Evolutionary conservation across 2,113 vertebrate genomes (phyloP).

Genomic region (Cryptoleucopteryx plumbea): DNA sequence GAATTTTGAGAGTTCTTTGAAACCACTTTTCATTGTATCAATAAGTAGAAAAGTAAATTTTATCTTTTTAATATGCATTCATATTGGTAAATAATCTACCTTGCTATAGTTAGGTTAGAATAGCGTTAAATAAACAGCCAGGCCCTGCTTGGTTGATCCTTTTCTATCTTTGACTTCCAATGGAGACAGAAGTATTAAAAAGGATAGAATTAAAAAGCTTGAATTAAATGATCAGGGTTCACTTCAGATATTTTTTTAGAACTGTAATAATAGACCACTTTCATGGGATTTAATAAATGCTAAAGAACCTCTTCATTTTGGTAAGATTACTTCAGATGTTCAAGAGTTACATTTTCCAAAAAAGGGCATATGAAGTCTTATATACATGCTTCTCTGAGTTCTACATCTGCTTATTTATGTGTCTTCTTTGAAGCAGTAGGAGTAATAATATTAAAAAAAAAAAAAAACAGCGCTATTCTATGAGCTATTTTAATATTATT

Average conservation of each 20-base stretch:
- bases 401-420: neutral
- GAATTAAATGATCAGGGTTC: neutral
- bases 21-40: neutral
- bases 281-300: neutral
- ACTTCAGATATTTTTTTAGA: neutral
- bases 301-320: neutral
- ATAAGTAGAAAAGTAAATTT: neutral
- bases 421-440: neutral
- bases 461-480: neutral
- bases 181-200: neutral
- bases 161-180: neutral
- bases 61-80: neutral
- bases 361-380: rapidly evolving
- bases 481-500: neutral
- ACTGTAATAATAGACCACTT: neutral
- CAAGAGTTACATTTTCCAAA: neutral
- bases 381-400: neutral
- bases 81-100: neutral
- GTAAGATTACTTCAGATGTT: neutral
- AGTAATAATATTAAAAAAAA: neutral
- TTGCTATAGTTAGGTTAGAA: neutral
- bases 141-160: neutral
- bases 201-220: neutral
- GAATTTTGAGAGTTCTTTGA: neutral
- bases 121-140: neutral